A percentile compares a stretch with the other conserved stretches of the same genome.
Evolutionary conservation across 2,888 invertebrate genomes (phyloP).

Genomic region (Synergus japonicus): DNA sequence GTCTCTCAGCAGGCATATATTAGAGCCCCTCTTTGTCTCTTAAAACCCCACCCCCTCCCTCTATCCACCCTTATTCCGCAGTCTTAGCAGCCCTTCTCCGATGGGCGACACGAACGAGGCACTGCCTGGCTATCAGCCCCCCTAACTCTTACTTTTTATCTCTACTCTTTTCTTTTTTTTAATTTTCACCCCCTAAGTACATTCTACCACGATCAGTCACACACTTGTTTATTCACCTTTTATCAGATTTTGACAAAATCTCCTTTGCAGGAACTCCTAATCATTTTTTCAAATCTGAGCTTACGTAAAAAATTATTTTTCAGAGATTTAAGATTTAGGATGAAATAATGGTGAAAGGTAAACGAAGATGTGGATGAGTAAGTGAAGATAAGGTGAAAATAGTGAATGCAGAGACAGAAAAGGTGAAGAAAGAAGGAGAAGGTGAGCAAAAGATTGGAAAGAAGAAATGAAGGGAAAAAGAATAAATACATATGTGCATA

Average conservation of each 20-base stretch:
- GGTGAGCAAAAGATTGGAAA: background rate
- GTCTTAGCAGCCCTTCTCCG: constrained; percentile 61
- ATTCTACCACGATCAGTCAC: constrained; percentile 36
- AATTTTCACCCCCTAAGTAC: constrained; percentile 39
- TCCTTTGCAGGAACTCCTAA: constrained; percentile 5
- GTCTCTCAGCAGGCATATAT: constrained; percentile 76
- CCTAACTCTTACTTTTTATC: constrained; percentile 53
- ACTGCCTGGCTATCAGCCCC: constrained; percentile 73
- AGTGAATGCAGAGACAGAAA: no score
- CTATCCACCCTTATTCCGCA: constrained; percentile 57
- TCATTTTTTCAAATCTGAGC: background rate
- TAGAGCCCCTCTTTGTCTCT: constrained; percentile 71
- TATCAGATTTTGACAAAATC: constrained; percentile 24
- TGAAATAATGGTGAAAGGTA: background rate
- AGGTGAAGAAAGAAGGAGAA: no score
- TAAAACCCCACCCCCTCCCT: constrained; percentile 49
- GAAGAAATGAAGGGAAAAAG: background rate
- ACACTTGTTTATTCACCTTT: constrained; percentile 38
- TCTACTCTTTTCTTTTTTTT: constrained; percentile 46
- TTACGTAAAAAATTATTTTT: background rate
- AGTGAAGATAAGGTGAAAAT: no score
- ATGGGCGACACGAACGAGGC: constrained; percentile 72
- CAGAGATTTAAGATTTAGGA: background rate
- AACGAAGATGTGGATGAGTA: no score
- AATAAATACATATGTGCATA: no score